Base-by-base conservation (phyloP, 2,113 vertebrate species). In the Phodopus roborovskii region DNA sequence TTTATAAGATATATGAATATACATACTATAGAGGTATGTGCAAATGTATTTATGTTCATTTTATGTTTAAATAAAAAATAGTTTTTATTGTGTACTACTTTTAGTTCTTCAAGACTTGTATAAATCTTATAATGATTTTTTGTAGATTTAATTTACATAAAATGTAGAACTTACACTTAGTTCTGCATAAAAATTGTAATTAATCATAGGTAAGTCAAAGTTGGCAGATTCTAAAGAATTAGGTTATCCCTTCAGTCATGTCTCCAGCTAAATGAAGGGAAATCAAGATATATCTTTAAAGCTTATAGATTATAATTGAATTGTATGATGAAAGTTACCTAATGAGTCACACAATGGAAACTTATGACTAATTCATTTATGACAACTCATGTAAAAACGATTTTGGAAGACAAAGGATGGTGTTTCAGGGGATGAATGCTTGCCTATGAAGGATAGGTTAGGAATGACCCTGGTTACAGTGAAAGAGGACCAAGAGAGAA, bases 311-410 rank as follows among this genome's bases (percentile, higher is more conserved):
- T 19, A 28, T 45, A n/a, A 68, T 36, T 77, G 12, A 26, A 1
- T 28, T 36, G 2, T 24, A 75, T 36, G 3, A 10, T 68, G 16
- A 12, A 39, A 79, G 7, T 68, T 5, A 50, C 33, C 33, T 48
- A 6, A n/a, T 77, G 42, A 64, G 12, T 4, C 62, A 22, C 3
- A n/a, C 28, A 16, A 30, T 17, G 22, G 5, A 75, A 11, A 33
- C 30, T 56, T 70, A n/a, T 50, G 33, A 79, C 13, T 26, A 45
- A 7, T 22, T n/a, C 56, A 2, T 22, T 26, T 22, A 58, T 13
- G 4, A 0, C 5, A 36, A 36, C 3, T 74, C 39, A 39, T 3
- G 33, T 3, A 1, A n/a, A 36, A 71, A 33, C 53, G 5, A 39
- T 78, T 86, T 86, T 28, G 39, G 68, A 39, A 64, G 11, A 75